phyloP scores from a whole-genome alignment of 64 coral and sea anemone genomes.

The Actinia tenebrosa region DNA sequence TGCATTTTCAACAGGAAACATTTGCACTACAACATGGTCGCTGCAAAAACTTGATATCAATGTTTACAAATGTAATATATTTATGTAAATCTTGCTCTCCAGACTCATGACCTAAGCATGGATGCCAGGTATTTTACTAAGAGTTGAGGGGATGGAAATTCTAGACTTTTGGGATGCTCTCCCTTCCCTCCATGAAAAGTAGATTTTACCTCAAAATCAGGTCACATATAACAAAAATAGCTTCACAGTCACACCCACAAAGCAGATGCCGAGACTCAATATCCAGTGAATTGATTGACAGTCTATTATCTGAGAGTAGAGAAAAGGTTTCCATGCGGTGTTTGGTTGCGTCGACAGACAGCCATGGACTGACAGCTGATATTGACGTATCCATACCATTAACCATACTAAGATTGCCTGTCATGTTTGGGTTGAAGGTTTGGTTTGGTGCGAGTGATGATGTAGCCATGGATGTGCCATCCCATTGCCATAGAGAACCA shows the following conservation, averaged over 20 bases:
- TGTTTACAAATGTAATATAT: no score
- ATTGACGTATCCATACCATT: constrained; percentile 53
- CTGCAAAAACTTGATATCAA: no score
- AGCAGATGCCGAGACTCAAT: constrained; percentile 81
- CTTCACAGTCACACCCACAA: constrained; percentile 91
- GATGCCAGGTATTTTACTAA: no score
- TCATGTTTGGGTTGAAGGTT: constrained; percentile 19
- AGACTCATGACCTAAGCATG: no score
- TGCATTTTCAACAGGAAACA: no score
- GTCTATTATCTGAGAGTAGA: constrained; percentile 81
- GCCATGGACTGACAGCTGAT: constrained; percentile 65
- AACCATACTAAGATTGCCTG: constrained; percentile 46
- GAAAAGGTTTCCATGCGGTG: constrained; percentile 95
- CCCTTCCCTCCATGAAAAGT: background rate
- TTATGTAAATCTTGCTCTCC: no score
- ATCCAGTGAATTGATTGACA: constrained; percentile 93
- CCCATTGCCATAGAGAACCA: constrained; percentile 93
- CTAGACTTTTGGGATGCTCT: no score
- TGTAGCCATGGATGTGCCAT: constrained; percentile 80
- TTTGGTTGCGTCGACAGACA: constrained; percentile 93
- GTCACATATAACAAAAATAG: constrained; percentile 85
- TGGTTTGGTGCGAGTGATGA: constrained; percentile 42
- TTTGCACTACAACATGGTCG: no score
- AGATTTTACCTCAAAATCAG: constrained; percentile 69
- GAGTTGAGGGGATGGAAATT: no score